These are phyloP conservation scores for Acyrthosiphon pisum DNA, from an alignment of 1,140 invertebrate genomes.

Conservation along the genomic window DNA sequence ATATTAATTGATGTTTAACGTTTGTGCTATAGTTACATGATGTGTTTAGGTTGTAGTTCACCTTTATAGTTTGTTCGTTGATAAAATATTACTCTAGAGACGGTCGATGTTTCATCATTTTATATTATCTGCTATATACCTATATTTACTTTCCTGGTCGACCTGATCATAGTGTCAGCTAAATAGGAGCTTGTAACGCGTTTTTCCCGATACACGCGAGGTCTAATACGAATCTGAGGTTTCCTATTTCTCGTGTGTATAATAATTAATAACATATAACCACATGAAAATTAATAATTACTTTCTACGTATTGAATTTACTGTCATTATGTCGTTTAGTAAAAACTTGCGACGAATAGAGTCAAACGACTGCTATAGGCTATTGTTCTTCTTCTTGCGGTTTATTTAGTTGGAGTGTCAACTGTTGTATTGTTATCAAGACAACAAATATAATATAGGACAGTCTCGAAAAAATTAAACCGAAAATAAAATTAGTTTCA, in stretches of 20 bases:
- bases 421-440: neutral
- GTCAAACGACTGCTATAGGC: neutral
- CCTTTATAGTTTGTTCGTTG: neutral
- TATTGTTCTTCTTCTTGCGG: conserved; percentile 29
- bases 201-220: neutral
- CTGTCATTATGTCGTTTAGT: neutral
- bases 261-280: neutral
- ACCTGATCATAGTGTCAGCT: too few relatives aligned
- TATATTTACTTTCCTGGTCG: neutral
- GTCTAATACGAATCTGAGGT: neutral
- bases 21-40: neutral
- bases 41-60: neutral
- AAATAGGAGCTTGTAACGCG: neutral
- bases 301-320: neutral
- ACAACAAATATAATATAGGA: neutral
- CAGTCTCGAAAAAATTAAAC: neutral
- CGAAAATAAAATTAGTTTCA: neutral
- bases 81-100: neutral
- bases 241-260: neutral
- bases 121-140: neutral
- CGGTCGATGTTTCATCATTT: neutral
- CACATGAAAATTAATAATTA: neutral
- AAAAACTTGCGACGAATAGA: neutral
- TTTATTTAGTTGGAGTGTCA: neutral
- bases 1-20: neutral